phyloP scores from a whole-genome alignment of 2,113 vertebrate genomes.

The Gallinago undulata region DNA sequence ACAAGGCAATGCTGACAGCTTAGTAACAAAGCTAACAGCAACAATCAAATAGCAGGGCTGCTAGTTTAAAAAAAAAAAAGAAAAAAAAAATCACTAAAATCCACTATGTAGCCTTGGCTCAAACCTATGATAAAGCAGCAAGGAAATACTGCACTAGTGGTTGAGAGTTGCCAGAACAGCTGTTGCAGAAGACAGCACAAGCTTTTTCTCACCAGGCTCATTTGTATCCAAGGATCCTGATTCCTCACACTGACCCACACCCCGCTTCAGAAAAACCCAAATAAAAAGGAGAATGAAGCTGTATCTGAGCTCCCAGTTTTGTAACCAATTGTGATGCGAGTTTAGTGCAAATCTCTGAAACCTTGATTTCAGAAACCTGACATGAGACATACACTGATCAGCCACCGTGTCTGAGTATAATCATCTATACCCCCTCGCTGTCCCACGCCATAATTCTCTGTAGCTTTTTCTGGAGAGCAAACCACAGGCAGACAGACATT shows the following conservation, averaged over 20 bases:
- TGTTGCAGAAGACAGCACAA: not conserved
- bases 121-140: not conserved
- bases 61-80: not conserved
- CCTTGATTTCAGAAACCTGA: not conserved
- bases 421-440: not conserved
- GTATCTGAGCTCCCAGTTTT: not conserved
- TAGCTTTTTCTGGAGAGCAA: not conserved
- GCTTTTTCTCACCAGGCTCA: not conserved
- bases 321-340: not conserved
- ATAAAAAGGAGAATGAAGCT: not conserved
- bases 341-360: not conserved
- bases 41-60: not conserved
- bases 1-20: not conserved
- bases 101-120: not conserved
- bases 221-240: not conserved
- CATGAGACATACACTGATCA: not conserved
- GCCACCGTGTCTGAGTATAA: not conserved
- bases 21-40: not conserved
- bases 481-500: not conserved
- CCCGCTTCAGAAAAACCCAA: not conserved
- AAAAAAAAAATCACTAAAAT: not conserved
- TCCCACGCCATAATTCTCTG: not conserved
- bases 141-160: not conserved
- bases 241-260: not conserved
- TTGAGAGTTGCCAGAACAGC: not conserved